phyloP scores from a whole-genome alignment of 2,797 vertebrate genomes.

The Diplodus sargus region DNA sequence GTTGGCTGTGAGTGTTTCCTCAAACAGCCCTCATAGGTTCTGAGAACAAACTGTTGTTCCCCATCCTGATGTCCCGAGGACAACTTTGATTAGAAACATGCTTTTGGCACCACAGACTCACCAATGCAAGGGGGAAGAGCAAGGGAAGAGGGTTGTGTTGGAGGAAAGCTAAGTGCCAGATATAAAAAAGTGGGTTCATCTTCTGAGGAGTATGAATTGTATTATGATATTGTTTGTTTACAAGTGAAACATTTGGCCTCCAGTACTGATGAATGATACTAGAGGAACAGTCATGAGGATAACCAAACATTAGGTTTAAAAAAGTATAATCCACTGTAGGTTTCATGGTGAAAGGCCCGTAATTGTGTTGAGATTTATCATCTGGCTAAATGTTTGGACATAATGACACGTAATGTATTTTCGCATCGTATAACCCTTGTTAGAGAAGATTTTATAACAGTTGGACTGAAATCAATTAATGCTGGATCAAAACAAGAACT shows the following conservation, averaged over 20 bases:
- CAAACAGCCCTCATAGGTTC: constrained; percentile 43
- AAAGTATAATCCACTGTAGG: background rate
- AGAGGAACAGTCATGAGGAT: background rate
- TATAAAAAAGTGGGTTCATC: background rate
- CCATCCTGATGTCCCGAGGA: constrained; percentile 61
- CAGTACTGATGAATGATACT: background rate
- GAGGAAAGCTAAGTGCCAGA: constrained; percentile 3
- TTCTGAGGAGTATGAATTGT: constrained; percentile 1
- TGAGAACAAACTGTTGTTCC: constrained; percentile 52
- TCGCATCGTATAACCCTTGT: background rate
- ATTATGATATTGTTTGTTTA: too few relatives aligned
- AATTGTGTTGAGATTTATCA: background rate
- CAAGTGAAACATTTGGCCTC: too few relatives aligned
- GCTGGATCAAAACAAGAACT: background rate
- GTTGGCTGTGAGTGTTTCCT: constrained; percentile 48
- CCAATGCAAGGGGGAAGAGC: constrained; percentile 20
- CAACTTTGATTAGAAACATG: constrained; percentile 74
- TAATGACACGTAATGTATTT: background rate
- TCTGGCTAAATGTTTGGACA: background rate
- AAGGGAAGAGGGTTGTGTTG: background rate
- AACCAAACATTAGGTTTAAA: background rate
- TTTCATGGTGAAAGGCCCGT: background rate
- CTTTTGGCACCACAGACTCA: constrained; percentile 62
- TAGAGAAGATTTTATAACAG: background rate
- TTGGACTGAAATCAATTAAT: background rate